A percentile compares a stretch with the other conserved stretches of the same genome.
Evolutionary conservation across 1,140 invertebrate genomes (phyloP).

Genomic region (Cherax quadricarinatus): DNA sequence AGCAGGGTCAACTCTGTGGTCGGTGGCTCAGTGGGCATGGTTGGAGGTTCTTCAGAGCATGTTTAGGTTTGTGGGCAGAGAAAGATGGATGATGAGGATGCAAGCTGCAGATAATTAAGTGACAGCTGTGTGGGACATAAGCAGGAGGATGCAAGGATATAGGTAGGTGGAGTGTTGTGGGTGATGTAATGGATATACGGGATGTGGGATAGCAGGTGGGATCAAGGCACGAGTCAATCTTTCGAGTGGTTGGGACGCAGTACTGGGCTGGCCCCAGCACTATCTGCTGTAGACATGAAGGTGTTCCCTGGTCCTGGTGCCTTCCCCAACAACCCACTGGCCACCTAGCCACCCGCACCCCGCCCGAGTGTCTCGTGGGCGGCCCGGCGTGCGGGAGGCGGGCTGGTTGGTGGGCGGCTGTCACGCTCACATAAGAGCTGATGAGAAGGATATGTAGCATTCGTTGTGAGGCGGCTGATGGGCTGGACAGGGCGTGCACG

Average conservation of each 20-base stretch:
- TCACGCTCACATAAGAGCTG: conserved; percentile 49
- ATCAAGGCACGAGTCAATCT: conserved; percentile 62
- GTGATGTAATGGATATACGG: background rate
- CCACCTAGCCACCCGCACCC: conserved; percentile 59
- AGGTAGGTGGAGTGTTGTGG: background rate
- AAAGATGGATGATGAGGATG: background rate
- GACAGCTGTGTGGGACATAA: background rate
- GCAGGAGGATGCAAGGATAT: background rate
- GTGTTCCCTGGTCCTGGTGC: conserved; percentile 53
- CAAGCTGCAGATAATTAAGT: background rate
- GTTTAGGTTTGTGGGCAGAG: background rate
- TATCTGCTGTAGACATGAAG: conserved; percentile 17
- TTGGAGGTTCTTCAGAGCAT: conserved; percentile 14
- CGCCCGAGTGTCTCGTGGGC: conserved; percentile 29
- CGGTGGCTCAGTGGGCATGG: conserved; percentile 50
- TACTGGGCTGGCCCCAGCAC: background rate
- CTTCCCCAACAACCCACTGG: conserved; percentile 51
- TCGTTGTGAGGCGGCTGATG: conserved; percentile 64
- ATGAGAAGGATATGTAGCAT: conserved; percentile 70
- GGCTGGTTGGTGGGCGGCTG: conserved; percentile 67
- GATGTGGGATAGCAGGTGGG: conserved; percentile 31
- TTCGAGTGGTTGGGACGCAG: conserved; percentile 49
- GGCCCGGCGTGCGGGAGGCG: conserved; percentile 48
- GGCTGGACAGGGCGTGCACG: conserved; percentile 49
- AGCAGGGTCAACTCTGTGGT: conserved; percentile 66